phyloP scores from a whole-genome alignment of 2,888 invertebrate genomes.

The Parelbella ahira region DNA sequence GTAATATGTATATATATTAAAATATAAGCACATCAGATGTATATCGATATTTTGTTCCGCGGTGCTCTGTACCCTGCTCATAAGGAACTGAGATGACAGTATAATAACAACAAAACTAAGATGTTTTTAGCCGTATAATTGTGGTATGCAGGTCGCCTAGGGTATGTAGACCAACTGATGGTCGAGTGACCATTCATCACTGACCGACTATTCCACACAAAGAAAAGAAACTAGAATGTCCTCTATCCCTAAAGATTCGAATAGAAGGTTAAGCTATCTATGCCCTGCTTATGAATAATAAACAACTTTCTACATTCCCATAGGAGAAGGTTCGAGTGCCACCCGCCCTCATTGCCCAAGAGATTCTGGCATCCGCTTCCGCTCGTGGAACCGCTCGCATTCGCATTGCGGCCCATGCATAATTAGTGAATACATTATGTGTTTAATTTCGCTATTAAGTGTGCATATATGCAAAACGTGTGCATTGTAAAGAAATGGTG shows the following conservation, averaged over 20 bases:
- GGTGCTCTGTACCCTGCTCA: too few species aligned
- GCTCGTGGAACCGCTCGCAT: constrained; percentile 8
- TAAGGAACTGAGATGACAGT: too few species aligned
- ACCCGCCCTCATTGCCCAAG: constrained; percentile 6
- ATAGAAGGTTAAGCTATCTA: constrained; percentile 14
- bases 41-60: too few species aligned
- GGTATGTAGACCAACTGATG: too few species aligned
- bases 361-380: constrained; percentile 15
- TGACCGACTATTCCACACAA: too few species aligned
- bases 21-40: too few species aligned
- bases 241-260: constrained; percentile 6
- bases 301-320: constrained; percentile 14
- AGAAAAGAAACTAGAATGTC: background rate
- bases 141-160: too few species aligned
- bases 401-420: constrained; percentile 5
- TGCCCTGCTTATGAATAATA: constrained; percentile 12
- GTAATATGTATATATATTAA: too few species aligned
- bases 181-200: too few species aligned
- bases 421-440: constrained; percentile 19
- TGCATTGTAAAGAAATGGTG: constrained; percentile 9
- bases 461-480: constrained; percentile 19
- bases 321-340: constrained; percentile 3
- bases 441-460: constrained; percentile 20
- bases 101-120: too few species aligned
- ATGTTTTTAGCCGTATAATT: too few species aligned